Percentiles rank a stretch among this genome's conserved stretches.
These are phyloP conservation scores for Megaptera novaeangliae DNA, from an alignment of 2,113 vertebrate species.

Conservation along the genomic window DNA sequence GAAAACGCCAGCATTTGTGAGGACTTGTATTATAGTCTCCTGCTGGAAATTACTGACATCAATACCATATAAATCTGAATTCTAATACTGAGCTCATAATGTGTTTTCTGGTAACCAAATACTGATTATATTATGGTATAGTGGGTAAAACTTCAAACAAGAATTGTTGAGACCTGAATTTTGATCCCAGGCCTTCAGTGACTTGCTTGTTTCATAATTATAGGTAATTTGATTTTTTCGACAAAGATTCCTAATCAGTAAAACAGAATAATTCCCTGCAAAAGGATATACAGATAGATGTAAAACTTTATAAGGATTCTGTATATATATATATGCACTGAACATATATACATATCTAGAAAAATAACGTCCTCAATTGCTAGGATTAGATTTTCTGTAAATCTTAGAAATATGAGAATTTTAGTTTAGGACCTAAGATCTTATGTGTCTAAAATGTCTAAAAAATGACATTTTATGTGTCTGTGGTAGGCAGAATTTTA, in stretches of 20 bases:
- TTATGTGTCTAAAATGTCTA: neutral
- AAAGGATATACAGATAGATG: neutral
- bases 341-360: neutral
- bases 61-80: constrained; percentile 37
- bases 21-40: neutral
- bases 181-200: neutral
- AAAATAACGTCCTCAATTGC: neutral
- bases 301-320: neutral
- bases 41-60: constrained; percentile 35
- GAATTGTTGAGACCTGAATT: neutral
- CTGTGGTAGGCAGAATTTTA: neutral
- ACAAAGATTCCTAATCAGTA: neutral
- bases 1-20: constrained; percentile 1
- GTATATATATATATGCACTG: neutral
- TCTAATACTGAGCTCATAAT: neutral
- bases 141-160: neutral
- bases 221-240: neutral
- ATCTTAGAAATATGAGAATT: neutral
- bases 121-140: neutral
- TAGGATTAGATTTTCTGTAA: neutral
- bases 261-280: neutral
- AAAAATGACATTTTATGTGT: neutral
- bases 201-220: neutral
- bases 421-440: neutral
- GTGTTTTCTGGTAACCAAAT: constrained; percentile 30